Percentiles rank a stretch among this genome's conserved stretches.
phyloP scores from a whole-genome alignment of 2,888 invertebrate species.

The Tyria jacobaeae region DNA sequence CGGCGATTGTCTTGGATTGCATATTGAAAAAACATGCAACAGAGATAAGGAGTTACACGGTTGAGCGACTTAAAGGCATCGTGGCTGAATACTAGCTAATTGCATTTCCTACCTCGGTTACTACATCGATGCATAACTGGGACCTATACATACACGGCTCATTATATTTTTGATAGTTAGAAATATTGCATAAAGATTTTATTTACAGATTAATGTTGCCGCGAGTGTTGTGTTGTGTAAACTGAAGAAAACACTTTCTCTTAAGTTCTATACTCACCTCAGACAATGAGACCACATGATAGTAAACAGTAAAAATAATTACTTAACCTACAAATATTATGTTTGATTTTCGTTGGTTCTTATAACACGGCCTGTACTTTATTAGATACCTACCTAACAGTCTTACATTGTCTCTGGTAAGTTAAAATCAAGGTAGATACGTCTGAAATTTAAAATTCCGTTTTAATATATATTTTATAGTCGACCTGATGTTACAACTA shows the following conservation, averaged over 20 bases:
- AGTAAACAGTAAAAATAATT: no score
- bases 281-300: no score
- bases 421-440: no score
- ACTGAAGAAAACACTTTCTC: background rate
- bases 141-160: conserved; percentile 43
- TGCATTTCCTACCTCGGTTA: conserved; percentile 84
- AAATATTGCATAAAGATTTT: background rate
- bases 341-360: no score
- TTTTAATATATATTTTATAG: no score
- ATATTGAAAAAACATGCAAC: conserved; percentile 86
- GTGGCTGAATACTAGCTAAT: conserved; percentile 76
- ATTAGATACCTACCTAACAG: no score
- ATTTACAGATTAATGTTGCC: background rate
- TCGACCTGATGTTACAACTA: no score
- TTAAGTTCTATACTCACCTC: background rate
- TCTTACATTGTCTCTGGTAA: no score
- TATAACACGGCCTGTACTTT: no score
- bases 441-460: no score
- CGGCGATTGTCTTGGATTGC: conserved; percentile 82
- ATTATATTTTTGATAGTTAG: conserved; percentile 41
- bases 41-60: conserved; percentile 84
- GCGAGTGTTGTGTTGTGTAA: background rate
- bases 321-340: no score
- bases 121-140: conserved; percentile 65
- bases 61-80: conserved; percentile 79